Evolutionary conservation across 2,797 vertebrate genomes (phyloP), one percentile per base, ranked within the genome.

Genomic region (Hyperoplus immaculatus): DNA sequence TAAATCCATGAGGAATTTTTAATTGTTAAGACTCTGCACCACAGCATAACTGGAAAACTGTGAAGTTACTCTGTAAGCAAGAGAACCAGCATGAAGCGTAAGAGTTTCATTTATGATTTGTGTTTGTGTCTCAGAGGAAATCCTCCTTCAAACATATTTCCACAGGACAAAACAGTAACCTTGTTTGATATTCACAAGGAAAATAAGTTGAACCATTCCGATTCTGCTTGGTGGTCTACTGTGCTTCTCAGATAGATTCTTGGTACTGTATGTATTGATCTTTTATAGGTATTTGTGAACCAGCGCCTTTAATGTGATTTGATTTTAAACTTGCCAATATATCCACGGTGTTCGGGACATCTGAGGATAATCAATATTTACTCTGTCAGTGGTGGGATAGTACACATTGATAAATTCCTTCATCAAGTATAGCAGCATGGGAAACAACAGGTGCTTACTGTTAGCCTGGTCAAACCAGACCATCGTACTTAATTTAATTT

Each of bases 301-400:
- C 66, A 68, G 58, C 78, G 82, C 71, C 72, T 82, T 81, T 81
- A 69, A 79, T 79, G 58, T n/a, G 49, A 66, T 85, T 89, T 1
- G 14, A 79, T 84, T 83, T 74, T 18, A 66, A 85, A 74, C 42
- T 73, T 83, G 56, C 38, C 67, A 43, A 38, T 66, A 38, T 69
- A 49, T 67, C 53, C 58, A 60, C 5, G 6, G 55, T 75, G 69
- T 81, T 68, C 61, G 66, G 66, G 66, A 63, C 39, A 51, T 62
- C 56, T 39, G 41, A 69, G 39, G 21, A 12, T 73, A 65, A 88
- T 90, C 79, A 71, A 87, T 89, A 90, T 79, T 72, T 82, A 83
- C 84, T 84, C 66, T 77, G 60, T 61, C 53, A 73, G 51, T 63
- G 53, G 65, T 72, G 73, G 54, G 29, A 39, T 41, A 59, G 64